Evolutionary conservation across 2,888 invertebrate genomes (phyloP).

Genomic region (Nomada fucata): DNA sequence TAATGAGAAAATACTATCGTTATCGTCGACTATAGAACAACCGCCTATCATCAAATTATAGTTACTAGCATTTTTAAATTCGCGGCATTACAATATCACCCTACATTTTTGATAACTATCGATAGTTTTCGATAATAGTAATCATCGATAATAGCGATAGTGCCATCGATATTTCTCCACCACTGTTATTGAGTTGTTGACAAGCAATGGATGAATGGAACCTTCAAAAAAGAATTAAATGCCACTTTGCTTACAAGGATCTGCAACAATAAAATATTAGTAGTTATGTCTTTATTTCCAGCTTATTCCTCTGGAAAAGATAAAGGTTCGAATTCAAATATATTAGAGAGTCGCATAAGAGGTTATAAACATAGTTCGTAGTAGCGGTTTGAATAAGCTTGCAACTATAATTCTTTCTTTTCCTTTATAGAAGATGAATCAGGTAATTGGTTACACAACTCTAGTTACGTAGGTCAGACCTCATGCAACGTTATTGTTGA

Average conservation of each 20-base stretch:
- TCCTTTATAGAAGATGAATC: conserved; percentile 56
- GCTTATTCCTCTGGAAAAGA: conserved; percentile 79
- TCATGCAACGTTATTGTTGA: conserved; percentile 47
- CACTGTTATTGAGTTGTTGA: neutral
- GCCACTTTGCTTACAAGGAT: neutral
- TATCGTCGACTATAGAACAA: too few relatives aligned
- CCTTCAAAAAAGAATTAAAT: conserved; percentile 1
- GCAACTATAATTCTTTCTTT: conserved; percentile 18
- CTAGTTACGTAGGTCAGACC: conserved; percentile 83
- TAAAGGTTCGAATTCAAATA: conserved; percentile 15
- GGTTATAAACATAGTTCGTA: conserved; percentile 15
- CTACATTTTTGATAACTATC: too few relatives aligned
- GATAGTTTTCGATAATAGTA: too few relatives aligned
- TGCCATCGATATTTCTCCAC: too few relatives aligned
- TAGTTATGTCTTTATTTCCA: conserved; percentile 84
- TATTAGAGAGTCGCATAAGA: conserved; percentile 15
- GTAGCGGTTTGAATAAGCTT: neutral
- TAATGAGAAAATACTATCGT: too few relatives aligned
- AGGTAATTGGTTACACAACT: conserved; percentile 79
- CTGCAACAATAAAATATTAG: neutral
- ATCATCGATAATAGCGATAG: too few relatives aligned
- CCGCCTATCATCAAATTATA: too few relatives aligned
- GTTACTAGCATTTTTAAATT: too few relatives aligned
- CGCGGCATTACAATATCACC: too few relatives aligned
- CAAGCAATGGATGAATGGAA: neutral